A percentile compares a stretch with the other conserved stretches of the same genome.
phyloP scores from a whole-genome alignment of 2,113 vertebrate species.

The Pristiophorus japonicus region DNA sequence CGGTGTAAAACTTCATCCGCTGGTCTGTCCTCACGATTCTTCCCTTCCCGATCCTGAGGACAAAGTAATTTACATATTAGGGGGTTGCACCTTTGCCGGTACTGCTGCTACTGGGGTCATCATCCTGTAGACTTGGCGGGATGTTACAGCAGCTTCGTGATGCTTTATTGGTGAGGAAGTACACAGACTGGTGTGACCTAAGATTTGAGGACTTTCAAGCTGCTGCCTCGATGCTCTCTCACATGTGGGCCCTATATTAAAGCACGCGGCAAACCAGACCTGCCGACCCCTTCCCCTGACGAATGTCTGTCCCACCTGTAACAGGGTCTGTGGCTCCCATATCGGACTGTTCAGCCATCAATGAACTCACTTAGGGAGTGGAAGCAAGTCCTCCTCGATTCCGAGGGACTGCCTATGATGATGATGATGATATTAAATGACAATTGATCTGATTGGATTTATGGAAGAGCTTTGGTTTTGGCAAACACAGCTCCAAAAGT shows the following conservation, averaged over 20 bases:
- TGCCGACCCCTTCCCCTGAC: no score
- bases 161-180: background rate
- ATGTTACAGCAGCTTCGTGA: background rate
- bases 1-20: background rate
- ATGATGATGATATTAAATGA: no score
- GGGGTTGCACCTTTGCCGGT: background rate
- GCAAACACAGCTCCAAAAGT: background rate
- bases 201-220: background rate
- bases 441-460: background rate
- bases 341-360: no score
- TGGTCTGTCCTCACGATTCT: background rate
- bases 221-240: background rate
- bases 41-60: background rate
- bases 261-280: no score
- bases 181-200: background rate
- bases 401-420: no score
- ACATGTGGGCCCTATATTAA: background rate
- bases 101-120: background rate
- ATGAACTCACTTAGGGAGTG: no score
- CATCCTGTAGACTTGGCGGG: background rate
- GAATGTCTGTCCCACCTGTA: no score
- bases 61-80: background rate
- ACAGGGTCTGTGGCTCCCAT: no score
- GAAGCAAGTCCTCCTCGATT: no score
- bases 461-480: background rate